Base-by-base conservation (phyloP, 2,888 invertebrate species). In the Netelia inedita region DNA sequence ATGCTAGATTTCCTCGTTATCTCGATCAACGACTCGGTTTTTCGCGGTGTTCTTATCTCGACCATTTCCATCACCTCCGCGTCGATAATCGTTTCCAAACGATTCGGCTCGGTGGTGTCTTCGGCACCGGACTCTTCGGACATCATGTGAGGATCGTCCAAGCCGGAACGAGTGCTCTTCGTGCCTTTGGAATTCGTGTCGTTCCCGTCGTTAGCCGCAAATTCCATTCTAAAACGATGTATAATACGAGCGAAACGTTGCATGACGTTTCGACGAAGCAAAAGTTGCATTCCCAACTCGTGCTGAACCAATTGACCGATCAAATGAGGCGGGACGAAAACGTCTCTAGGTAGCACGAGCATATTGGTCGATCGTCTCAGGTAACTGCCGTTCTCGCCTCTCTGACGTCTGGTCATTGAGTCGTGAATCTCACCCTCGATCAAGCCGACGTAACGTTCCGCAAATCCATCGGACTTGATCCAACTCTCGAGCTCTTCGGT, bases 351-450 rank as follows among this genome's bases (percentile, higher is more conserved):
- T 85, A 95, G 93, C 68, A 95, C 94, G 19, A 95, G 94, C 73
- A 97, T 95, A 85, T 95, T 95, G 89, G 95, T 96, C 87, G 95
- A 95, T 86, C 97, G 94, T 82, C 96, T 95, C 83, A 96, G 96
- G 90, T 97, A 97, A 82, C 95, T 94, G 0, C 97, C 97, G 91
- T 97, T 96, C 90, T 97, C 97, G 69, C 96, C 96, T 88, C 97
- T 95, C 90, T 97, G 96, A 91, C 98, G 97, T 79, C 97, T 95
- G 1, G 98, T 98, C 88, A 99, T 94, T 50, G 97, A 97, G 91
- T 98, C 97, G 92, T 98, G 97, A 88, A 98, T 96, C 87, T 97
- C 96, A 71, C 97, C 97, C 93, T 99, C 99, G 46, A 99, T 96
- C 41, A 98, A 94, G 11, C 97, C 96, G 2, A 98, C 98, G 94